A percentile compares a stretch with the other conserved stretches of the same genome.
Conservation (phyloP, 1,140 invertebrate genomes). For the Cyclargus thomasi region DNA sequence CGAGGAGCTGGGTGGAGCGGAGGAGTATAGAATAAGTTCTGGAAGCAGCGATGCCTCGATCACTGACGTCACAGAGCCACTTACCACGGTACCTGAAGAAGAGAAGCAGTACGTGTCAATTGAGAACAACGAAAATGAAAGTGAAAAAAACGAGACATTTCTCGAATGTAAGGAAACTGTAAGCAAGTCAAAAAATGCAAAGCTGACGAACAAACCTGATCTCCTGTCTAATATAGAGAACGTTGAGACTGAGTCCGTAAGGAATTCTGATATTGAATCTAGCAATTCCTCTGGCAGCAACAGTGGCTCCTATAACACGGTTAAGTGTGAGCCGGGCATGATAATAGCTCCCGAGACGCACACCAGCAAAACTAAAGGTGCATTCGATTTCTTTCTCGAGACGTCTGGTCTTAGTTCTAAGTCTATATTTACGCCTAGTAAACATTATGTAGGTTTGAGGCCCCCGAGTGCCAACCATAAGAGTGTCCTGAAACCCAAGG, state of each 20-base stretch:
- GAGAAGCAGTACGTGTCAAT: slow-evolving; percentile 36
- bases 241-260: slow-evolving; percentile 73
- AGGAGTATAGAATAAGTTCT: slow-evolving; percentile 74
- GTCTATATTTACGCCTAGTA: slow-evolving; percentile 83
- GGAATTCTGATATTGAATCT: slow-evolving; percentile 73
- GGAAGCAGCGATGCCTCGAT: slow-evolving; percentile 76
- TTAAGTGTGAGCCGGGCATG: slow-evolving; percentile 69
- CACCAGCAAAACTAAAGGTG: slow-evolving; percentile 47
- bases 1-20: slow-evolving; percentile 80
- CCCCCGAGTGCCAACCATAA: slow-evolving; percentile 83
- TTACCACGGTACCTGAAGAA: slow-evolving; percentile 51
- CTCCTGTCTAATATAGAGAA: slow-evolving; percentile 74
- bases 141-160: slow-evolving; percentile 49
- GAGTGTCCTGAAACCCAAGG: slow-evolving; percentile 84
- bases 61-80: slow-evolving; percentile 74
- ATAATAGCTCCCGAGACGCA: slow-evolving; percentile 41
- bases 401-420: slow-evolving; percentile 87
- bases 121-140: slow-evolving; percentile 34
- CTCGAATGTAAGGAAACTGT: slow-evolving; percentile 46
- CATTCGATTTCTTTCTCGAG: slow-evolving; percentile 86
- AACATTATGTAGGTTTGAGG: slow-evolving; percentile 59
- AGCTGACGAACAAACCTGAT: slow-evolving; percentile 73
- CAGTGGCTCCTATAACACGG: slow-evolving; percentile 73
- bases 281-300: slow-evolving; percentile 75
- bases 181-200: slow-evolving; percentile 55